Conservation (phyloP, 2,888 invertebrate genomes). For the Philopedon plagiatum region DNA sequence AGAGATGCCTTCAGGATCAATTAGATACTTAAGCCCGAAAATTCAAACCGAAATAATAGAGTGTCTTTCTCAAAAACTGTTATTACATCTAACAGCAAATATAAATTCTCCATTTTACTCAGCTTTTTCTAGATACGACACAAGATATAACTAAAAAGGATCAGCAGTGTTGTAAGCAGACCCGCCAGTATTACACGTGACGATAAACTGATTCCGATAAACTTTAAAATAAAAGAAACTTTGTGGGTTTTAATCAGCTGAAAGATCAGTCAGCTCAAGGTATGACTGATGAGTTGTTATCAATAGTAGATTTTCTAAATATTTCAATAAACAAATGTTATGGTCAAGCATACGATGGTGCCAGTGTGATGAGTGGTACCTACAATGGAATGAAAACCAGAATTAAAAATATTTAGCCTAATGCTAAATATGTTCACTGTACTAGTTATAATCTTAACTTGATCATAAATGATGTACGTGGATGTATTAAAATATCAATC, state of each 20-base stretch:
- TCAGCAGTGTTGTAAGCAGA: slow-evolving; percentile 56
- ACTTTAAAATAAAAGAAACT: slow-evolving; percentile 51
- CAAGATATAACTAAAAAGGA: slow-evolving; percentile 58
- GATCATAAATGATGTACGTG: slow-evolving; percentile 39
- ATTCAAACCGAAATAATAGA: slow-evolving; percentile 51
- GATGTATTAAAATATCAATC: slow-evolving; percentile 47
- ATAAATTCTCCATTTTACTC: no score
- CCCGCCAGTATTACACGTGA: slow-evolving; percentile 40
- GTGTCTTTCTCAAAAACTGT: background rate
- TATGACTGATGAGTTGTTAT: slow-evolving; percentile 48
- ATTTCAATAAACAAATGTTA: slow-evolving; percentile 33
- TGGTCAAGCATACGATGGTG: slow-evolving; percentile 59
- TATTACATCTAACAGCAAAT: slow-evolving; percentile 29
- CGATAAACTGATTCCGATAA: background rate
- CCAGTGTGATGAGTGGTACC: slow-evolving; percentile 55
- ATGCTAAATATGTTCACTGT: slow-evolving; percentile 45
- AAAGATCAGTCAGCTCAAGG: slow-evolving; percentile 55
- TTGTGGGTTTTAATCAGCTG: slow-evolving; percentile 54
- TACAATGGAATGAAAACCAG: slow-evolving; percentile 47
- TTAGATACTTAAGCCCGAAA: slow-evolving; percentile 45
- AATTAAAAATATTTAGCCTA: slow-evolving; percentile 30
- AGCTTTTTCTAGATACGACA: slow-evolving; percentile 58
- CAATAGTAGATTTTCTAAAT: no score
- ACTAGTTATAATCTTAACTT: slow-evolving; percentile 53
- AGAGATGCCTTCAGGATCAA: slow-evolving; percentile 47